Percentiles rank a stretch among this genome's conserved stretches.
Evolutionary conservation across 2,888 invertebrate species (phyloP).

Genomic region (Cabera pusaria): DNA sequence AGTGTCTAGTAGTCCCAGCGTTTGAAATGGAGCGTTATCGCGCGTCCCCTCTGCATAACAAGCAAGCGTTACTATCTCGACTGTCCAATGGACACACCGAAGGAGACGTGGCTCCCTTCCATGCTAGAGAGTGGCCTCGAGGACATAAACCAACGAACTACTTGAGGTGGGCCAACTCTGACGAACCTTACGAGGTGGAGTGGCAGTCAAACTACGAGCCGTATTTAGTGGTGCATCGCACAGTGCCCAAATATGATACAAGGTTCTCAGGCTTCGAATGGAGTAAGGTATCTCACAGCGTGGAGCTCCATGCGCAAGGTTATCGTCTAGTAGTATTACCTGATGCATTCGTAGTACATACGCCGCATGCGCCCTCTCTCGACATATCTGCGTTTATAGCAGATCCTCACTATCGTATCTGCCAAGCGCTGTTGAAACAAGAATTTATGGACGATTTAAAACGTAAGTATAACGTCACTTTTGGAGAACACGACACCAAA

Average conservation of each 20-base stretch:
- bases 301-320: slow-evolving; percentile 91
- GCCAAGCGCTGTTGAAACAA: slow-evolving; percentile 92
- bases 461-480: slow-evolving; percentile 85
- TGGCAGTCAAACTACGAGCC: slow-evolving; percentile 97
- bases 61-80: slow-evolving; percentile 89
- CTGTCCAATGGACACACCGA: slow-evolving; percentile 74
- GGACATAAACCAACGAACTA: slow-evolving; percentile 95
- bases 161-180: slow-evolving; percentile 89
- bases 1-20: slow-evolving; percentile 92
- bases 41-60: slow-evolving; percentile 89
- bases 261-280: slow-evolving; percentile 97
- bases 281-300: slow-evolving; percentile 96
- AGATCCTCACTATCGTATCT: slow-evolving; percentile 91
- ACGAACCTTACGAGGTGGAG: slow-evolving; percentile 85
- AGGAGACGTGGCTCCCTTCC: slow-evolving; percentile 93
- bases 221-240: slow-evolving; percentile 90
- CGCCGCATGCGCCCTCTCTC: slow-evolving; percentile 94
- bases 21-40: slow-evolving; percentile 95
- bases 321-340: slow-evolving; percentile 88
- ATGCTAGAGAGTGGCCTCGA: slow-evolving; percentile 93
- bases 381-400: slow-evolving; percentile 94
- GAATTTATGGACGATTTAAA: slow-evolving; percentile 92
- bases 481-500: slow-evolving; percentile 59
- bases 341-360: slow-evolving; percentile 95
- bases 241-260: slow-evolving; percentile 91